Conservation (phyloP, 2,113 vertebrate species). For the Pluvianellus socialis region DNA sequence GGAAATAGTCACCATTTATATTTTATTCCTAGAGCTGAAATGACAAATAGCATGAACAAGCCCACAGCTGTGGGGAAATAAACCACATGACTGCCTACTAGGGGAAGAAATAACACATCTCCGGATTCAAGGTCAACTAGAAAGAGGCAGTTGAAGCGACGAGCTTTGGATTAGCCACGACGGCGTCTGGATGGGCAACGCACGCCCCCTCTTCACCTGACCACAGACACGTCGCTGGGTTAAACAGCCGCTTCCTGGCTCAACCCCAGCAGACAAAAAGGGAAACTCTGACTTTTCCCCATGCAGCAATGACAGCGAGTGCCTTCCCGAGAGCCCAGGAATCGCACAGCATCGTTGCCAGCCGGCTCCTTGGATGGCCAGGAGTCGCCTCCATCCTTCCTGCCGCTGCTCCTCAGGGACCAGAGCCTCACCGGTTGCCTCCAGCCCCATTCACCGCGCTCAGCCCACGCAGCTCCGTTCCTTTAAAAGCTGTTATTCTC, state of each 20-base stretch:
- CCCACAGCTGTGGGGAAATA: background rate
- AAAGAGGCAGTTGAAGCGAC: background rate
- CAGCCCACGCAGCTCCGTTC: background rate
- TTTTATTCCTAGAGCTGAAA: background rate
- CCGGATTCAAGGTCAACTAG: background rate
- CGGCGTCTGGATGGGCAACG: background rate
- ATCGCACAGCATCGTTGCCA: accelerated
- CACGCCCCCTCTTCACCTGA: background rate
- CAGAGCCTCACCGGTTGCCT: background rate
- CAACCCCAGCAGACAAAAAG: background rate
- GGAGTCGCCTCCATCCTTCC: background rate
- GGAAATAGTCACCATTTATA: background rate
- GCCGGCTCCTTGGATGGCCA: background rate
- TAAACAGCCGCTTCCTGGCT: background rate
- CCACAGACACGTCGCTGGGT: accelerated
- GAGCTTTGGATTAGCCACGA: background rate
- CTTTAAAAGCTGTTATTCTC: background rate
- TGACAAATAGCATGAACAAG: background rate
- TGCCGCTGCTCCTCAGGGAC: background rate
- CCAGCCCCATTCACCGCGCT: constrained; percentile 2
- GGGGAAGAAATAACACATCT: background rate
- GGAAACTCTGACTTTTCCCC: background rate
- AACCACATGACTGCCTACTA: background rate
- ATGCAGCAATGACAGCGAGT: accelerated
- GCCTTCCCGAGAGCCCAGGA: background rate